A percentile compares a stretch with the other conserved stretches of the same genome.
phyloP scores from a whole-genome alignment of 2,113 vertebrate species.

The Callipepla squamata region DNA sequence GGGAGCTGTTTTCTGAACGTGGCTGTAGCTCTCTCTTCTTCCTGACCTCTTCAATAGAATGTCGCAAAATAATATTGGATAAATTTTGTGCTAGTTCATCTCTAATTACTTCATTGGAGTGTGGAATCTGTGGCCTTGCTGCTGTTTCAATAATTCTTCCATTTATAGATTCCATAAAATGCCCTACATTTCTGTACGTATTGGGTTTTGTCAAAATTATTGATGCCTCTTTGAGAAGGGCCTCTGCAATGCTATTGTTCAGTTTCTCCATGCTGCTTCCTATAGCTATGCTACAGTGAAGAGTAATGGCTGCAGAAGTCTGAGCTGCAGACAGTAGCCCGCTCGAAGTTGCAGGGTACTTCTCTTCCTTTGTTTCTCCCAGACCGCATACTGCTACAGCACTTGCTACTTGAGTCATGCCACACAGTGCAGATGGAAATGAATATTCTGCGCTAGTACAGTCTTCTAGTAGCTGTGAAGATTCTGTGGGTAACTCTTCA shows the following conservation, averaged over 20 bases:
- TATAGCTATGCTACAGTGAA: conserved; percentile 80
- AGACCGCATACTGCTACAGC: conserved; percentile 88
- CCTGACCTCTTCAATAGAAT: conserved; percentile 87
- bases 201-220: conserved; percentile 83
- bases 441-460: conserved; percentile 77
- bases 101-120: conserved; percentile 74
- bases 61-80: conserved; percentile 87
- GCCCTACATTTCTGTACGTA: conserved; percentile 80
- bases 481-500: conserved; percentile 35
- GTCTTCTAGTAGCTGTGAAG: conserved; percentile 23
- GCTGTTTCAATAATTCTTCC: conserved; percentile 84
- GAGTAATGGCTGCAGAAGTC: conserved; percentile 78
- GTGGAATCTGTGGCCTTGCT: conserved; percentile 77
- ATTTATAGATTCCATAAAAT: conserved; percentile 87
- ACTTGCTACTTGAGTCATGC: conserved; percentile 90
- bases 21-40: conserved; percentile 74
- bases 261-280: conserved; percentile 82
- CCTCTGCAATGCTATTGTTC: conserved; percentile 85
- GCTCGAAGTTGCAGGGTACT: conserved; percentile 71
- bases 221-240: conserved; percentile 86
- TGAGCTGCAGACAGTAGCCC: conserved; percentile 83
- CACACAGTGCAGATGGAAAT: conserved; percentile 88
- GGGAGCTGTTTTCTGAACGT: conserved; percentile 52
- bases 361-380: conserved; percentile 70
- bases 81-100: conserved; percentile 89